Conservation (phyloP, 2,797 vertebrate species). For the Ctenopoma multispine region DNA sequence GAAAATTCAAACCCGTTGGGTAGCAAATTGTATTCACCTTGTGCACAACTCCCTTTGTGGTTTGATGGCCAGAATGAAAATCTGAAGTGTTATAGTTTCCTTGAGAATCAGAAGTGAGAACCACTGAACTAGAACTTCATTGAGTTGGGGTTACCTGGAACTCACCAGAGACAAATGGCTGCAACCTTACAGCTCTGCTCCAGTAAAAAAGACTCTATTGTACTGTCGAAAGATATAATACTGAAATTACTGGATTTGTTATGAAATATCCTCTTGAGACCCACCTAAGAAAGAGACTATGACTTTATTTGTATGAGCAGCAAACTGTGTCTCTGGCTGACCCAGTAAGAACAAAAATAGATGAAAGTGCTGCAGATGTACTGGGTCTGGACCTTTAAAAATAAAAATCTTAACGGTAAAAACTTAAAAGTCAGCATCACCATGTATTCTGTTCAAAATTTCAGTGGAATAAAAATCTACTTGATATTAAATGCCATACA, state of each 20-base stretch:
- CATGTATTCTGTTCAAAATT: neutral
- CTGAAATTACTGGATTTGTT: constrained; percentile 21
- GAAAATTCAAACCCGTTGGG: neutral
- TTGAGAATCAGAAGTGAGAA: constrained; percentile 28
- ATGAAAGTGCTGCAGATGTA: neutral
- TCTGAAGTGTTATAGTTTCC: neutral
- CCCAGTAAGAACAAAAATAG: constrained; percentile 4
- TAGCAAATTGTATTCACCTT: constrained; percentile 8
- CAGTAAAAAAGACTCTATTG: neutral
- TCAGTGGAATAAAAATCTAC: neutral
- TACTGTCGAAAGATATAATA: constrained; percentile 10
- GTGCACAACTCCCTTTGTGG: constrained; percentile 16
- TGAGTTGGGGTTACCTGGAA: constrained; percentile 9
- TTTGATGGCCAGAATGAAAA: constrained; percentile 22
- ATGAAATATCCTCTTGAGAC: constrained; percentile 9
- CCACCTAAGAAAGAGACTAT: constrained; percentile 6
- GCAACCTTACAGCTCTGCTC: neutral
- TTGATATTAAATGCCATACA: neutral
- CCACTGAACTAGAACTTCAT: constrained; percentile 16
- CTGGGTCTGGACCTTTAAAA: neutral
- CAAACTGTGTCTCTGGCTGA: constrained; percentile 10
- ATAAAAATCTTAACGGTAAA: too few species aligned
- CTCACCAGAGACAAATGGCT: constrained; percentile 11
- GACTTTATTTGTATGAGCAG: constrained; percentile 13
- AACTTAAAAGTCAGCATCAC: neutral